These are phyloP conservation scores for Proteles cristata DNA, from an alignment of 2,113 vertebrate genomes.

Conservation along the genomic window DNA sequence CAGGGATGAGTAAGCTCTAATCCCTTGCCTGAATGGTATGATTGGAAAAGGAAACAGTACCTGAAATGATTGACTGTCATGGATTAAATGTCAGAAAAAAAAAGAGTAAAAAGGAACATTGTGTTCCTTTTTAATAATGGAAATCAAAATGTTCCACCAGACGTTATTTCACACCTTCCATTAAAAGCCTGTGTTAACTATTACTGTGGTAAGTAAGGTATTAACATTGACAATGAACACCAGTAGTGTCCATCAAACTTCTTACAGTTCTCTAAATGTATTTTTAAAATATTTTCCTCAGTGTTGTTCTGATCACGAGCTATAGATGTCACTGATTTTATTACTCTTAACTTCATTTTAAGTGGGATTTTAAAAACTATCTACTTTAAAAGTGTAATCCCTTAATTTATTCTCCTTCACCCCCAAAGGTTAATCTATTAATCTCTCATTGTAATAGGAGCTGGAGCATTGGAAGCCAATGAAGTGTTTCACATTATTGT, in stretches of 20 bases:
- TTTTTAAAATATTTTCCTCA: conserved; percentile 61
- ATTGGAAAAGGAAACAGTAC: not conserved
- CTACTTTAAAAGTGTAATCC: conserved; percentile 11
- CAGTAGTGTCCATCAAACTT: conserved; percentile 59
- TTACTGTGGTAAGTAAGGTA: conserved; percentile 74
- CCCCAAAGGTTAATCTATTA: conserved; percentile 64
- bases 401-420: conserved; percentile 35
- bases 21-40: not conserved
- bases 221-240: conserved; percentile 79
- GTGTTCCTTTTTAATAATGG: conserved; percentile 58
- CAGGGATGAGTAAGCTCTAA: not conserved
- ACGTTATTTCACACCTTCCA: conserved; percentile 65
- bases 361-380: conserved; percentile 45
- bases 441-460: conserved; percentile 53
- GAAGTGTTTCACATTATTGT: conserved; percentile 50
- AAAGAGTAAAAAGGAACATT: conserved; percentile 69
- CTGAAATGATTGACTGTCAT: conserved; percentile 53
- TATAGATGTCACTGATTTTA: conserved; percentile 10
- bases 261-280: conserved; percentile 72
- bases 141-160: conserved; percentile 74
- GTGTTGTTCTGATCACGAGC: conserved; percentile 43
- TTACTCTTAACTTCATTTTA: conserved; percentile 29
- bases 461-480: conserved; percentile 44
- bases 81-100: conserved; percentile 73
- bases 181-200: conserved; percentile 74